phyloP scores from a whole-genome alignment of 1,140 invertebrate species.

The Agrilus planipennis region DNA sequence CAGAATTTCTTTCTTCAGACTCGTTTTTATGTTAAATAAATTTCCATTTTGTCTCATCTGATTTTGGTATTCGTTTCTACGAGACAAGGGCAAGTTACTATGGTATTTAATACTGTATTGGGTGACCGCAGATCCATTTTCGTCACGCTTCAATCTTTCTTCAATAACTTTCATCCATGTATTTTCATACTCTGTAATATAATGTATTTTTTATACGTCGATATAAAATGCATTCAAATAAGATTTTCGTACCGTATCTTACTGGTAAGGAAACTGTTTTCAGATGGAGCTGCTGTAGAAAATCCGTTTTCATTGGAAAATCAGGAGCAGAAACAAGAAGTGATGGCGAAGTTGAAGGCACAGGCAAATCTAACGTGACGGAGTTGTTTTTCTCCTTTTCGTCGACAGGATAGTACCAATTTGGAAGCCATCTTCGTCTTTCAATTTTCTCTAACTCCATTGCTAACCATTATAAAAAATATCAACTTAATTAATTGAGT shows the following conservation, averaged over 20 bases:
- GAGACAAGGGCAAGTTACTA: slow-evolving; percentile 9
- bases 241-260: slow-evolving; percentile 26
- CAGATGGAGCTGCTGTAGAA: slow-evolving; percentile 23
- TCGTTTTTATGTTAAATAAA: too few species aligned
- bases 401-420: slow-evolving; percentile 11
- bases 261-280: slow-evolving; percentile 13
- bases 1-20: slow-evolving; percentile 1
- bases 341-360: slow-evolving; percentile 20
- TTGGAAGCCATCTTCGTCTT: slow-evolving; percentile 24
- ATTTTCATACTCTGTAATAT: slow-evolving; percentile 23
- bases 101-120: slow-evolving; percentile 19
- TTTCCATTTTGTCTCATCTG: too few species aligned
- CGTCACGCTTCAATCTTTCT: slow-evolving; percentile 22
- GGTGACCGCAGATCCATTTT: slow-evolving; percentile 20
- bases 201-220: too few species aligned
- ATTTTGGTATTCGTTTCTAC: too few species aligned
- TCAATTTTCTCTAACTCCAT: slow-evolving; percentile 26
- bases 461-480: slow-evolving; percentile 11
- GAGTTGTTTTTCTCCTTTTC: slow-evolving; percentile 12
- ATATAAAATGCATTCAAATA: too few species aligned
- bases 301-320: slow-evolving; percentile 22
- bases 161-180: slow-evolving; percentile 27
- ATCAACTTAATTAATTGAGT: slow-evolving; percentile 2
- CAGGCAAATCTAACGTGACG: slow-evolving; percentile 29
- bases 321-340: slow-evolving; percentile 20